These are phyloP conservation scores for Physeter macrocephalus DNA, from an alignment of 2,113 vertebrate species.

Conservation along the genomic window DNA sequence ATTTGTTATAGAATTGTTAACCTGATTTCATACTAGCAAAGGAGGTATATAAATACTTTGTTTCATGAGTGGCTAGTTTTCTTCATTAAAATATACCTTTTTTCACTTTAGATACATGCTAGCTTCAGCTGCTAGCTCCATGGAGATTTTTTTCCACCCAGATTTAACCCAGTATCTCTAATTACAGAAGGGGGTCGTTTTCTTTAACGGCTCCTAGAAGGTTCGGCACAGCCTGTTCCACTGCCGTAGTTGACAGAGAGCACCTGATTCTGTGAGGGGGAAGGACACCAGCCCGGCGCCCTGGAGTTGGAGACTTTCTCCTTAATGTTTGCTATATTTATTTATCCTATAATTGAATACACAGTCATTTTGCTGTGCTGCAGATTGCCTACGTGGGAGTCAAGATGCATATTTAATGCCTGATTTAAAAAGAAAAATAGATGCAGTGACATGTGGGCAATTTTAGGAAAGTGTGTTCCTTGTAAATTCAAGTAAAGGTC, in stretches of 20 bases:
- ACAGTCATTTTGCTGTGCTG: slow-evolving; percentile 10
- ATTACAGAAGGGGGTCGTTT: not conserved
- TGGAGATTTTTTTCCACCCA: not conserved
- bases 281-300: not conserved
- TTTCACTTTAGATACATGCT: not conserved
- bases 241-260: not conserved
- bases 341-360: slow-evolving; percentile 32
- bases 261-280: not conserved
- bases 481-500: slow-evolving; percentile 36
- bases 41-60: not conserved
- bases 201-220: not conserved
- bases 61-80: not conserved
- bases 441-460: slow-evolving; percentile 39
- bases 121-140: not conserved
- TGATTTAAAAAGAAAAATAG: slow-evolving; percentile 66
- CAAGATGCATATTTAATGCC: slow-evolving; percentile 54
- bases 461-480: slow-evolving; percentile 57
- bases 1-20: not conserved
- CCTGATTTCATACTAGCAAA: not conserved
- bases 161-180: not conserved
- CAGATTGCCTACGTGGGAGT: slow-evolving; percentile 29
- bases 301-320: not conserved
- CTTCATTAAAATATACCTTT: not conserved
- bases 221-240: not conserved
- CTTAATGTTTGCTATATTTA: not conserved